Conservation (phyloP, 2,797 vertebrate genomes). For the Borostomias antarcticus region DNA sequence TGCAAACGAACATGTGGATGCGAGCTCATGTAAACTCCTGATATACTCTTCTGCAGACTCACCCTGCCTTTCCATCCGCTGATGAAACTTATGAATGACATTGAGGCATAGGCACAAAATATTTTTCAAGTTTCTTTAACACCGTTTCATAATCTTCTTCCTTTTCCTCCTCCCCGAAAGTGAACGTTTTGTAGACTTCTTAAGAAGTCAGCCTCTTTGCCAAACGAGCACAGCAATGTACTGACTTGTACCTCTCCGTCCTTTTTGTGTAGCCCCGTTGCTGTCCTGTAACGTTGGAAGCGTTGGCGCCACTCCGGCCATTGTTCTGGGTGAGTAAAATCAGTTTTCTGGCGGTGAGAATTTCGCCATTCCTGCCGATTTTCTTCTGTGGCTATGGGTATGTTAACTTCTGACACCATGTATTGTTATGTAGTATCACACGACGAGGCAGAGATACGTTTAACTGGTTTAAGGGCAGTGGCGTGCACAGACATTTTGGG, state of each 20-base stretch:
- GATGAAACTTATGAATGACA: too few relatives aligned
- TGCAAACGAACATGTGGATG: background rate
- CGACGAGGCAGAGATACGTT: constrained; percentile 4
- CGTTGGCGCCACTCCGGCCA: constrained; percentile 9
- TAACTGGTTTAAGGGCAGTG: too few relatives aligned
- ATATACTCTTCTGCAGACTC: background rate
- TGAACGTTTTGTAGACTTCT: constrained; percentile 15
- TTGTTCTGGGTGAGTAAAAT: background rate
- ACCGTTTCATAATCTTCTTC: background rate
- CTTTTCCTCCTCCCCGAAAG: background rate
- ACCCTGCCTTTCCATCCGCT: background rate
- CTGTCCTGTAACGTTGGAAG: constrained; percentile 10
- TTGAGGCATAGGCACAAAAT: constrained; percentile 2
- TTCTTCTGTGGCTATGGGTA: too few relatives aligned
- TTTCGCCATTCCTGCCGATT: constrained; percentile 3
- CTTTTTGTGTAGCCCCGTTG: constrained; percentile 2
- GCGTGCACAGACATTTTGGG: too few relatives aligned
- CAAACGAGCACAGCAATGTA: too few relatives aligned
- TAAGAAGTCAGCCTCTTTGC: too few relatives aligned
- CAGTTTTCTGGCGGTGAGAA: constrained; percentile 7
- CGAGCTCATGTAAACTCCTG: background rate
- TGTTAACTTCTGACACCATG: constrained; percentile 5
- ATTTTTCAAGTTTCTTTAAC: background rate
- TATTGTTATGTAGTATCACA: too few relatives aligned
- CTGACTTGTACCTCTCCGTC: constrained; percentile 1